Evolutionary conservation across 2,888 invertebrate genomes (phyloP).

Genomic region (Mesopsocus fuscifrons): DNA sequence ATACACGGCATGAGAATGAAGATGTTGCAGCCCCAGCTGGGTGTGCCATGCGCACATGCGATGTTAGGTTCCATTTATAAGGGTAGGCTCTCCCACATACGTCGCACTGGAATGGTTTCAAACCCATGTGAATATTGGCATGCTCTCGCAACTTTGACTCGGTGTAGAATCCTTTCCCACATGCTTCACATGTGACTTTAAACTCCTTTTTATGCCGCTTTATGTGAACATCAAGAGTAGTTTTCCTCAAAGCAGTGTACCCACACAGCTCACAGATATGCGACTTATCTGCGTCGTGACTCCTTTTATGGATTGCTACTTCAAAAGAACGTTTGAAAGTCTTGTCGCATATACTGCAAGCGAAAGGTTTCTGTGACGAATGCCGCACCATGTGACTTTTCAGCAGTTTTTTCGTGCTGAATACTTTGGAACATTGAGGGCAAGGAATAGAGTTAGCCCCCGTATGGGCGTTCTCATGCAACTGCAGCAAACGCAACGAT

Average conservation of each 20-base stretch:
- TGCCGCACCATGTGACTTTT: constrained; percentile 14
- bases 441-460: constrained; percentile 16
- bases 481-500: constrained; percentile 10
- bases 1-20: constrained; percentile 3
- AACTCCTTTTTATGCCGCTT: constrained; percentile 35
- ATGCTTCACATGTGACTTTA: constrained; percentile 22
- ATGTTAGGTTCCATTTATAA: constrained; percentile 23
- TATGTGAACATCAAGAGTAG: constrained; percentile 32
- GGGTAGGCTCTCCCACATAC: constrained; percentile 24
- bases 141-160: constrained; percentile 30
- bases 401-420: constrained; percentile 12
- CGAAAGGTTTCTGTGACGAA: constrained; percentile 15
- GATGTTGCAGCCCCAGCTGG: constrained; percentile 12
- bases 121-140: constrained; percentile 28
- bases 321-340: constrained; percentile 16
- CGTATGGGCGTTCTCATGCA: constrained; percentile 14
- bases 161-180: constrained; percentile 24
- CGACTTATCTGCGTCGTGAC: constrained; percentile 13
- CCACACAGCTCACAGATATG: constrained; percentile 18
- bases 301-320: constrained; percentile 13
- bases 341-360: constrained; percentile 17
- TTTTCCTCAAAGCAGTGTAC: constrained; percentile 26
- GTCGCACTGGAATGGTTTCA: constrained; percentile 21
- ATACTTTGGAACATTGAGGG: constrained; percentile 14
- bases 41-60: constrained; percentile 19